Evolutionary conservation across 2,113 vertebrate genomes (phyloP), one percentile per base, ranked within the genome.

Genomic region (Colinus virginianus): DNA sequence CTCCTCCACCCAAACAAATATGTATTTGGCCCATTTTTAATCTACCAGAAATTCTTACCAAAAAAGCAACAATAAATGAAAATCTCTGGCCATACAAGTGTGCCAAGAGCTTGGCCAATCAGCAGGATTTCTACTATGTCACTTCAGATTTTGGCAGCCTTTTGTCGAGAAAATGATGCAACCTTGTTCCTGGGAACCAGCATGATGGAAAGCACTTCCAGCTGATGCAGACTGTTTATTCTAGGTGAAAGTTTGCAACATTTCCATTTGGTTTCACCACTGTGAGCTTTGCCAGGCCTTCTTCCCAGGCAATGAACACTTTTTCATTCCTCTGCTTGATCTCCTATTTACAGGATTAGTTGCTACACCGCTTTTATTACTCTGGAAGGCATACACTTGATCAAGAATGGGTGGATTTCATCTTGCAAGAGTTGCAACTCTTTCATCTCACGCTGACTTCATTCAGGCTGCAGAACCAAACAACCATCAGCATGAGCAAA

Each of bases 181-280:
- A 94, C 25, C 15, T 58, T 70, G 42, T 95, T 95, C 95, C 94
- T 95, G 90, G 87, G 95, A 96, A 95, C 82, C 74, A 94, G 64
- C 36, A 81, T 0, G 5, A 94, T 87, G 78, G 94, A 89, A 96
- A 96, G 78, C 3, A 4, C 94, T 94, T 94, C 76, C 91, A 94
- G 82, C 91, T 96, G 91, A 93, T 96, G 95, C 0, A 28, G 40
- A 62, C 80, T 95, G 93, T 96, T 95, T 95, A 95, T 95, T 95
- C 87, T 94, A 95, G 95, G 93, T 91, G 93, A 96, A 96, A 94
- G 95, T 96, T 95, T 93, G 74, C 90, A 94, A 96, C 66, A 82
- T 96, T 95, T 95, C 94, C 93, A 96, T 94, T 95, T 93, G 87
- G 94, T 96, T 96, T 95, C 91, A 91, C 94, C 87, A 90, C 69